phyloP scores from a whole-genome alignment of 2,888 invertebrate genomes.

The Chymomyza procnemis region DNA sequence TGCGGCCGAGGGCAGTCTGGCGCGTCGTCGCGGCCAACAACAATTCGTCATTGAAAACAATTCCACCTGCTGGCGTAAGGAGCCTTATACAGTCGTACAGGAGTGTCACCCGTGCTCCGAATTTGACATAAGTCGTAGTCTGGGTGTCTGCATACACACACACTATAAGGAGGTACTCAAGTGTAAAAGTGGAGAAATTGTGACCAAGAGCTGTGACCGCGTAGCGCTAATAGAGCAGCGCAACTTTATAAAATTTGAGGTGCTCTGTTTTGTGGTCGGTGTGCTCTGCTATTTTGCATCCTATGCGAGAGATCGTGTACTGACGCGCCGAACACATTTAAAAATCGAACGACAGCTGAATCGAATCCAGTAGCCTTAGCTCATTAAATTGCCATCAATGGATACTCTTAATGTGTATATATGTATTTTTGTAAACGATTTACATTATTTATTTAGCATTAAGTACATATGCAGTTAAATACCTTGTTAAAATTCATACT shows the following conservation, averaged over 20 bases:
- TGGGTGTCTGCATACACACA: slow-evolving; percentile 89
- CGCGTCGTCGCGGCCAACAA: slow-evolving; percentile 52
- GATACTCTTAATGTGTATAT: slow-evolving; percentile 56
- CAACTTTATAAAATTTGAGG: slow-evolving; percentile 81
- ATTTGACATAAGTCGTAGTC: slow-evolving; percentile 90
- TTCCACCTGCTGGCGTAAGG: slow-evolving; percentile 87
- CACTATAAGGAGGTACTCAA: slow-evolving; percentile 90
- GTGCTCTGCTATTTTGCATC: slow-evolving; percentile 70
- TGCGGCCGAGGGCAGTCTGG: slow-evolving; percentile 56
- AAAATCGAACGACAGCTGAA: slow-evolving; percentile 75
- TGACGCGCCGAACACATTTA: slow-evolving; percentile 67
- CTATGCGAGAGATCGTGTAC: slow-evolving; percentile 72
- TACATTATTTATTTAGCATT: slow-evolving; percentile 61
- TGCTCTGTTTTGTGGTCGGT: slow-evolving; percentile 68
- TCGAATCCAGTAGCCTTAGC: slow-evolving; percentile 59
- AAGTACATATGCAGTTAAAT: slow-evolving; percentile 50
- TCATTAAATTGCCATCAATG: slow-evolving; percentile 12
- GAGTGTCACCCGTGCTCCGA: slow-evolving; percentile 93
- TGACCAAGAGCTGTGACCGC: slow-evolving; percentile 90
- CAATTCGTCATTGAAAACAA: slow-evolving; percentile 87
- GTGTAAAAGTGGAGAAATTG: slow-evolving; percentile 89
- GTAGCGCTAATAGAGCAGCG: slow-evolving; percentile 91
- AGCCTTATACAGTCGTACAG: slow-evolving; percentile 83
- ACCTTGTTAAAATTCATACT: slow-evolving; percentile 56
- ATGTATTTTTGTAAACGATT: slow-evolving; percentile 47